These are phyloP conservation scores for Cercocebus atys DNA, from an alignment of 2,113 vertebrate species.

Conservation along the genomic window DNA sequence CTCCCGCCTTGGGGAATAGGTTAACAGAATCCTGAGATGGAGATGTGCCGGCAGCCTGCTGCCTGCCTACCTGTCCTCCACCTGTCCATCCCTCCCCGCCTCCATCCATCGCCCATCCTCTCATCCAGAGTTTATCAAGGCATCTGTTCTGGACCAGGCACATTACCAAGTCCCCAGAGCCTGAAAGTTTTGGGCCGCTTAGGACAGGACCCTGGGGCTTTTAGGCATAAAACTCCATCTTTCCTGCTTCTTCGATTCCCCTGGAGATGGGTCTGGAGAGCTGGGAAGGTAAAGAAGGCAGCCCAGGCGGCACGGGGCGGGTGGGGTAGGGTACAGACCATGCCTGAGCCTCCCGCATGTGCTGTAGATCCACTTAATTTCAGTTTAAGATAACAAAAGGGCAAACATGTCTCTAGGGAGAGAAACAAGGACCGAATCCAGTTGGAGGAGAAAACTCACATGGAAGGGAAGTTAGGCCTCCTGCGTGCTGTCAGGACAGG, in stretches of 20 bases:
- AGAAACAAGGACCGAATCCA: background rate
- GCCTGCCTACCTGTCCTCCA: background rate
- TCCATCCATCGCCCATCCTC: background rate
- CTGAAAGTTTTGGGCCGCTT: background rate
- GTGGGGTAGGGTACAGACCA: background rate
- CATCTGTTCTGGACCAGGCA: background rate
- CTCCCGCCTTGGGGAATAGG: background rate
- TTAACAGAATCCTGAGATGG: background rate
- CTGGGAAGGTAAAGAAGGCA: background rate
- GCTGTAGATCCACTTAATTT: rapidly evolving
- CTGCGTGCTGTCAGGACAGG: background rate
- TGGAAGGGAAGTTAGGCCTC: rapidly evolving
- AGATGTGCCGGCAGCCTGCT: background rate
- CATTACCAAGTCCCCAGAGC: background rate
- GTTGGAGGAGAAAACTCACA: background rate
- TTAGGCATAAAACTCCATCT: rapidly evolving
- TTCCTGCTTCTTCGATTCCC: background rate
- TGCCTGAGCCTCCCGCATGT: rapidly evolving
- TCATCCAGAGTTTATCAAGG: background rate
- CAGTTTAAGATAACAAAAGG: background rate
- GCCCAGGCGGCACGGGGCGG: rapidly evolving
- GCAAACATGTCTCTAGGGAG: background rate
- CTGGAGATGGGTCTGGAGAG: background rate
- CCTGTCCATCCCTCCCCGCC: background rate
- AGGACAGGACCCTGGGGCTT: background rate